phyloP scores from a whole-genome alignment of 2,888 invertebrate species.

The Ochropleura leucogaster region DNA sequence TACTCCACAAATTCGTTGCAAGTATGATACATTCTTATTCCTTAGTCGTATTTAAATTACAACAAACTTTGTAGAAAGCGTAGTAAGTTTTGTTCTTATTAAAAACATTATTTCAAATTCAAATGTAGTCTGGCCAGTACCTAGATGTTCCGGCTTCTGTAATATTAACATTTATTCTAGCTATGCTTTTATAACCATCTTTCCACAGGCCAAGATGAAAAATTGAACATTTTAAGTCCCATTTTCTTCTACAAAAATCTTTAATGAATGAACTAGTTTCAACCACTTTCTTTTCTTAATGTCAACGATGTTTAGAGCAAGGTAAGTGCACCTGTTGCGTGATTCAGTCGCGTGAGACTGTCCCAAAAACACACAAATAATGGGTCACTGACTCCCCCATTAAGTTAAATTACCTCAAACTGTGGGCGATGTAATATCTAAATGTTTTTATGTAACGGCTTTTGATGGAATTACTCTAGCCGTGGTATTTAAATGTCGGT shows the following conservation, averaged over 20 bases:
- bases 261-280: background rate
- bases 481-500: constrained; percentile 36
- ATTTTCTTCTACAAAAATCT: background rate
- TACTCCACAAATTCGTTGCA: background rate
- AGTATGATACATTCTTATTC: background rate
- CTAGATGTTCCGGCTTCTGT: background rate
- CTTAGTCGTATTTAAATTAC: background rate
- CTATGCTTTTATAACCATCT: background rate
- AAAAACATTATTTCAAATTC: background rate
- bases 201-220: background rate
- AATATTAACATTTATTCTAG: background rate
- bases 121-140: background rate
- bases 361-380: constrained; percentile 58
- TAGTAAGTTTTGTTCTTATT: background rate
- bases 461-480: constrained; percentile 53
- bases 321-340: constrained; percentile 70
- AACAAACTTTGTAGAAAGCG: background rate
- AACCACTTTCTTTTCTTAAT: constrained; percentile 6
- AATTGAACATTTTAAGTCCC: background rate
- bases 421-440: constrained; percentile 49
- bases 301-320: background rate
- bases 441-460: constrained; percentile 52
- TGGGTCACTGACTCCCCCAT: constrained; percentile 62
- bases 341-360: constrained; percentile 59
- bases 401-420: constrained; percentile 61